Percentiles rank a stretch among this genome's conserved stretches.
phyloP scores from a whole-genome alignment of 2,113 vertebrate species.

The Entomyzon cyanotis region DNA sequence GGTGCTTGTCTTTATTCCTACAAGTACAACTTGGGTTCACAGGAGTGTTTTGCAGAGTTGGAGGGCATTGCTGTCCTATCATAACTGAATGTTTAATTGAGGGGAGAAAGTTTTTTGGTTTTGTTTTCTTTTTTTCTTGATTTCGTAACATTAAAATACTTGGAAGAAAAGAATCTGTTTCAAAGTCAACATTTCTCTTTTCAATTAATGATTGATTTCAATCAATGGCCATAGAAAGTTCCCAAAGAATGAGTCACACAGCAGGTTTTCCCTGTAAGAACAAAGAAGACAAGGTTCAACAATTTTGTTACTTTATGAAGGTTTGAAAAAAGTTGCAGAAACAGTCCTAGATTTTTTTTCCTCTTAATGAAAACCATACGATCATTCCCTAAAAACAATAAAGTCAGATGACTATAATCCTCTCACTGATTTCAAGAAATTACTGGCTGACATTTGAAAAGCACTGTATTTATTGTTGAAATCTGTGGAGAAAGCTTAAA shows the following conservation, averaged over 20 bases:
- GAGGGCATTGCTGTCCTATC: neutral
- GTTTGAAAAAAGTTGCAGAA: neutral
- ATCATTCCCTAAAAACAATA: neutral
- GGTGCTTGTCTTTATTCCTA: neutral
- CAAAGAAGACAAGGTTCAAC: constrained; percentile 22
- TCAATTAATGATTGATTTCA: constrained; percentile 1
- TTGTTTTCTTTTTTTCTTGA: neutral
- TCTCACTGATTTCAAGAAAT: neutral
- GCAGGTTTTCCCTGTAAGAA: constrained; percentile 20
- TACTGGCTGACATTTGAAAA: neutral
- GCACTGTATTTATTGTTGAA: neutral
- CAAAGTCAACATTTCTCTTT: constrained; percentile 20
- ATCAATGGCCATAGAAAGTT: constrained; percentile 18
- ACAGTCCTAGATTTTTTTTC: neutral
- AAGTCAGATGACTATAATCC: neutral
- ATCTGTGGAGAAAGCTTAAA: neutral
- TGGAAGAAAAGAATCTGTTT: neutral
- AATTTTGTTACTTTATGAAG: constrained; percentile 2
- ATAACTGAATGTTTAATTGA: neutral
- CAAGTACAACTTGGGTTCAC: neutral
- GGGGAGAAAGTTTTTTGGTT: neutral
- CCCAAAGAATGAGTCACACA: constrained; percentile 38
- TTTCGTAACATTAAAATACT: neutral
- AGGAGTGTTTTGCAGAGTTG: fast-evolving
- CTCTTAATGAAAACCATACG: neutral